These are phyloP conservation scores for Aphelenchoides avenae DNA, from an alignment of 1,140 invertebrate genomes.

Conservation along the genomic window DNA sequence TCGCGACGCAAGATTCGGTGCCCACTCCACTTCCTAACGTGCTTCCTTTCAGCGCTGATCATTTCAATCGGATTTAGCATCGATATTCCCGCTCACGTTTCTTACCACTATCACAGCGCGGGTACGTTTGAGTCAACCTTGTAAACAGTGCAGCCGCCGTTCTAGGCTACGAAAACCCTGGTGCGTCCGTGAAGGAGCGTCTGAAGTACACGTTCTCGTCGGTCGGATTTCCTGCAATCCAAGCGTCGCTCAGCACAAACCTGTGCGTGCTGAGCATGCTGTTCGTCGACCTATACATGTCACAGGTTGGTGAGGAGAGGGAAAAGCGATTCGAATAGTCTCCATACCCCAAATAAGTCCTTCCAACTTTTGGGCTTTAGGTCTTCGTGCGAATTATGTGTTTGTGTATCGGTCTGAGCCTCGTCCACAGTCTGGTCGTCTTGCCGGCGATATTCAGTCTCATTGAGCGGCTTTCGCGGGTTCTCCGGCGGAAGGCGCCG, in stretches of 20 bases:
- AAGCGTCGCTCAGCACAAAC: slow-evolving; percentile 84
- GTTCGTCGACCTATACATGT: slow-evolving; percentile 83
- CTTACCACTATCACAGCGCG: slow-evolving; percentile 42
- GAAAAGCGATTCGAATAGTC: too few species aligned
- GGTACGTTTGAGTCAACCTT: slow-evolving; percentile 3
- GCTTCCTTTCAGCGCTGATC: slow-evolving; percentile 57
- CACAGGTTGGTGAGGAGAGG: slow-evolving; percentile 33
- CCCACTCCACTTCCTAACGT: too few species aligned
- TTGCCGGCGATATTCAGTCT: slow-evolving; percentile 41
- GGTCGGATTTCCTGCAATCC: slow-evolving; percentile 83
- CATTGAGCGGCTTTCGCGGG: too few species aligned
- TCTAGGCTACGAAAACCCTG: slow-evolving; percentile 2
- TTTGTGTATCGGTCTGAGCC: slow-evolving; percentile 40
- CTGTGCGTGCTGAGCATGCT: slow-evolving; percentile 79
- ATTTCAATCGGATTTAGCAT: slow-evolving; percentile 61
- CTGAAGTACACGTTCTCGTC: slow-evolving; percentile 56
- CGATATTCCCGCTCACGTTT: slow-evolving; percentile 47
- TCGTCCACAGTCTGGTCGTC: slow-evolving; percentile 37
- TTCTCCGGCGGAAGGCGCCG: too few species aligned
- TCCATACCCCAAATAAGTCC: too few species aligned
- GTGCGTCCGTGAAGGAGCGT: slow-evolving; percentile 9
- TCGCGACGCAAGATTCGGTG: slow-evolving; percentile 3
- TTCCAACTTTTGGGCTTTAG: too few species aligned
- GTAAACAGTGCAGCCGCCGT: background rate
- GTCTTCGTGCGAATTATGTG: slow-evolving; percentile 49